Conservation (phyloP, 2,113 vertebrate genomes). For the Zosterops borbonicus region DNA sequence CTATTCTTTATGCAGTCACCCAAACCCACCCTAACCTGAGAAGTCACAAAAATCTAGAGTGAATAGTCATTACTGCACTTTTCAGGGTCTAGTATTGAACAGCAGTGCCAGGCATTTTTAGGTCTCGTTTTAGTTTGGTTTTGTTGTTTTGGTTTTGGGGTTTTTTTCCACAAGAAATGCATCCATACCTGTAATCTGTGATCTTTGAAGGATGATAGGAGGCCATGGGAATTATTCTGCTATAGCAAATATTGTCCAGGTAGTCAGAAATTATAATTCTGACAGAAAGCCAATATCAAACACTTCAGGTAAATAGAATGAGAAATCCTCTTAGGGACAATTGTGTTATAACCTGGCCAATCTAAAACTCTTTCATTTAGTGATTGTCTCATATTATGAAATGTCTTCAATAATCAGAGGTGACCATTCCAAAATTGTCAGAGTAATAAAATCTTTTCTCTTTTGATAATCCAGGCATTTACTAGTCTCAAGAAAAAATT, state of each 20-base stretch:
- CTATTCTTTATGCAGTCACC: background rate
- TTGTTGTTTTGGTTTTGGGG: too few relatives aligned
- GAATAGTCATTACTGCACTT: rapidly evolving
- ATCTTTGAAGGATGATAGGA: background rate
- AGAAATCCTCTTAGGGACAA: conserved; percentile 1
- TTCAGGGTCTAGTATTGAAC: background rate
- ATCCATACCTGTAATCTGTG: background rate
- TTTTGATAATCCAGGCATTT: background rate
- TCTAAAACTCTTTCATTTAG: background rate
- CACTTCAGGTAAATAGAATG: background rate
- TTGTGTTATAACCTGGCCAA: background rate
- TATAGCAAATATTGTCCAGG: background rate
- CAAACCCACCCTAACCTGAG: rapidly evolving
- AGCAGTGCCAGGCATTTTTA: background rate
- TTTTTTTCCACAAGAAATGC: background rate
- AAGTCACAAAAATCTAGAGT: background rate
- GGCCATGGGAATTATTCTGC: background rate
- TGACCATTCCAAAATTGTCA: background rate
- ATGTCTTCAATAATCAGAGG: background rate
- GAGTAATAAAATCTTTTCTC: background rate
- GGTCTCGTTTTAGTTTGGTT: background rate
- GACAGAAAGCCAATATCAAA: conserved; percentile 39
- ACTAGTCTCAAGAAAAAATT: background rate
- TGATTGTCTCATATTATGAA: background rate
- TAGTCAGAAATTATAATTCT: background rate